A percentile compares a stretch with the other conserved stretches of the same genome.
Conservation (phyloP, 2,113 vertebrate genomes). For the Carassius carassius region DNA sequence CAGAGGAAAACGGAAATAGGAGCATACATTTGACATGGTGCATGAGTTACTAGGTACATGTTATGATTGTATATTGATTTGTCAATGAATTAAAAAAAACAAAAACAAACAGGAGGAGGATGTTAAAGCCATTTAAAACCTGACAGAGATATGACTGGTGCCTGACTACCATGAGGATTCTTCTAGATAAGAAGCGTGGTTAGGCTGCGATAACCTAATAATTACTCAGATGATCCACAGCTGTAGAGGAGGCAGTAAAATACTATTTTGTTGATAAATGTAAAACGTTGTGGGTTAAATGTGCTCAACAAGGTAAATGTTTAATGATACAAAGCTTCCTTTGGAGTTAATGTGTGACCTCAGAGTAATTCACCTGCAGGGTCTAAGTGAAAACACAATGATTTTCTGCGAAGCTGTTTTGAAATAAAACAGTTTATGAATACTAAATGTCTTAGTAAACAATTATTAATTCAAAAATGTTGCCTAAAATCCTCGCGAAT, state of each 20-base stretch:
- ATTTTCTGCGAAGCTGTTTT: background rate
- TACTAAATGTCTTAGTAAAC: background rate
- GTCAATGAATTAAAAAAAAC: background rate
- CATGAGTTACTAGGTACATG: background rate
- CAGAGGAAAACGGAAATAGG: background rate
- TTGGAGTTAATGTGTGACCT: constrained; percentile 37
- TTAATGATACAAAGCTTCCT: background rate
- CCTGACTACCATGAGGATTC: constrained; percentile 22
- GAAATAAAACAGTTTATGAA: background rate
- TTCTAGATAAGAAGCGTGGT: background rate
- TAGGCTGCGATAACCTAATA: background rate
- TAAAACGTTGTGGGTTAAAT: constrained; percentile 3
- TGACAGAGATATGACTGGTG: background rate
- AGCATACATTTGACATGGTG: background rate
- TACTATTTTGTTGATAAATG: background rate
- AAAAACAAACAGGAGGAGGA: background rate
- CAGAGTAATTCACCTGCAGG: constrained; percentile 1
- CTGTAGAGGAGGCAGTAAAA: background rate
- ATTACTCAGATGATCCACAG: background rate
- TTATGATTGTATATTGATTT: background rate
- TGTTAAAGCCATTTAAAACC: background rate
- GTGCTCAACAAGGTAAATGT: constrained; percentile 40
- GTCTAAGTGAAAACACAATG: background rate
- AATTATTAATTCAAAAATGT: background rate
- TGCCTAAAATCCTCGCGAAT: background rate